Conservation (phyloP, 2,113 vertebrate genomes). For the Cisticola juncidis region DNA sequence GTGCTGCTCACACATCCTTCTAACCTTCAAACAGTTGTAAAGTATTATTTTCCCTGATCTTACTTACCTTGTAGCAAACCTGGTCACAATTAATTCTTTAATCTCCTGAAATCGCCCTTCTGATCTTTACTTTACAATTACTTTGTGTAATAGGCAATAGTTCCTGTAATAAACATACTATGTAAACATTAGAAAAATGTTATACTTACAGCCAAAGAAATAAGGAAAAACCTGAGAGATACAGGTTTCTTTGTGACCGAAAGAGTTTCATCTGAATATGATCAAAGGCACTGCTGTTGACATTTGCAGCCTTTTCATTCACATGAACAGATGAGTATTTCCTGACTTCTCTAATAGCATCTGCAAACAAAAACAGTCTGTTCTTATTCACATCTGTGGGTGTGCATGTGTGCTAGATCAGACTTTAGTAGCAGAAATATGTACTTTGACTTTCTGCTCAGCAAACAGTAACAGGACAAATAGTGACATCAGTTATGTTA, state of each 20-base stretch:
- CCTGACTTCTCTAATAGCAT: slow-evolving; percentile 89
- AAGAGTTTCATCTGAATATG: slow-evolving; percentile 97
- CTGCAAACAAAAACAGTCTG: slow-evolving; percentile 64
- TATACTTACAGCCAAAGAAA: slow-evolving; percentile 95
- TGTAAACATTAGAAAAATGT: neutral
- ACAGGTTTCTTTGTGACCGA: slow-evolving; percentile 94
- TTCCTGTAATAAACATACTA: neutral
- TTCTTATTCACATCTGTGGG: neutral
- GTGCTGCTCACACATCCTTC: neutral
- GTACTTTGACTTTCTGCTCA: neutral
- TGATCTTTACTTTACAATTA: neutral
- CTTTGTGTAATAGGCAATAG: neutral
- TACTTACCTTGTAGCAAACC: neutral
- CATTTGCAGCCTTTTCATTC: slow-evolving; percentile 65
- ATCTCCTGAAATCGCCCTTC: neutral
- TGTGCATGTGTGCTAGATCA: neutral
- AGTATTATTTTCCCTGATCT: neutral
- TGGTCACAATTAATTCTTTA: neutral
- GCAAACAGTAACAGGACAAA: neutral
- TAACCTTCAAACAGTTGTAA: neutral
- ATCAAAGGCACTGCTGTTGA: slow-evolving; percentile 79
- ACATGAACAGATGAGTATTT: slow-evolving; percentile 82
- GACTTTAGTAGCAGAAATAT: neutral
- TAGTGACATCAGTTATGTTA: neutral
- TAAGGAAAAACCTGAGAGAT: slow-evolving; percentile 94